A percentile compares a stretch with the other conserved stretches of the same genome.
Evolutionary conservation across 2,888 invertebrate genomes (phyloP).

Genomic region (Acanthosepion esculentum): DNA sequence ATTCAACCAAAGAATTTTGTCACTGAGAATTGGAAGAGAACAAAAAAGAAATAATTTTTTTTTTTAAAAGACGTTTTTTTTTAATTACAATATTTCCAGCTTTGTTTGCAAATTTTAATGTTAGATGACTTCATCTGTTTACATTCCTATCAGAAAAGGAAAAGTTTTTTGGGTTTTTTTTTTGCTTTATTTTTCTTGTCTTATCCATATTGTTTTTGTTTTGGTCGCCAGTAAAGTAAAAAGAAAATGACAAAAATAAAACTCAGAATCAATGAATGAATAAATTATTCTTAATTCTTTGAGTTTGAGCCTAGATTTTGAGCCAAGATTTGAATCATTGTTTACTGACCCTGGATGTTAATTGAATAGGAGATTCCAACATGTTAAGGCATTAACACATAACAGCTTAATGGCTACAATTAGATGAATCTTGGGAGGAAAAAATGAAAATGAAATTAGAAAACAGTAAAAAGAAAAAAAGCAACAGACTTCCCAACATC

Average conservation of each 20-base stretch:
- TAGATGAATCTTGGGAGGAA: not conserved
- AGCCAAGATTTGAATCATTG: not conserved
- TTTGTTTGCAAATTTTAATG: conserved; percentile 33
- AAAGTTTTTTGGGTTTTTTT: too few relatives aligned
- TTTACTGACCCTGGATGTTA: not conserved
- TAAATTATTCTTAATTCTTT: not conserved
- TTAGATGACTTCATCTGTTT: conserved; percentile 18
- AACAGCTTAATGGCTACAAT: conserved; percentile 2
- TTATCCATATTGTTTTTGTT: not conserved
- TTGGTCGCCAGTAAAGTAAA: not conserved
- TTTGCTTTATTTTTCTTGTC: not conserved
- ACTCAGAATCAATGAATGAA: not conserved
- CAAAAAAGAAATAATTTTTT: not conserved
- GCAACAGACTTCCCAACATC: not conserved
- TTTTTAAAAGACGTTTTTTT: not conserved
- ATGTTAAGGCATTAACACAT: not conserved
- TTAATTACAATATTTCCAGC: not conserved
- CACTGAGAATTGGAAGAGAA: not conserved
- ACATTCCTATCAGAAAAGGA: not conserved
- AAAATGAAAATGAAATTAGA: not conserved
- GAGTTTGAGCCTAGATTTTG: not conserved
- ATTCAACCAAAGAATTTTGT: not conserved
- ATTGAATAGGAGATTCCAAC: not conserved
- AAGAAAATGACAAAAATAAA: not conserved
- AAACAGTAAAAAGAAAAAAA: not conserved